Base-by-base conservation (phyloP, 1,140 invertebrate species). In the Trialeurodes vaporariorum region DNA sequence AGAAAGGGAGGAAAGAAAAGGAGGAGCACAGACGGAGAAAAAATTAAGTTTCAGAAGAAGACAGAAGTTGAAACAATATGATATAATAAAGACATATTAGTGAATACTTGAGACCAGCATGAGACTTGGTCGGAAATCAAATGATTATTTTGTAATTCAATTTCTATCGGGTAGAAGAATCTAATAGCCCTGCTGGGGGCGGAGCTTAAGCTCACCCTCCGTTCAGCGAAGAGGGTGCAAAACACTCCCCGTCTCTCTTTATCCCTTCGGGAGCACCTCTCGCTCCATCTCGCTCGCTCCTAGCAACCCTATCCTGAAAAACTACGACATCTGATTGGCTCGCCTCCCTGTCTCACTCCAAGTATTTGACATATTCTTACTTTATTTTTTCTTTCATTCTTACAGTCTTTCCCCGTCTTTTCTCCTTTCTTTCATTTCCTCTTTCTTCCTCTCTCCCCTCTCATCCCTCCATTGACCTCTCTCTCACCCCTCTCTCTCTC, bases 1-100 rank as follows among this genome's bases (percentile, higher is more conserved):
- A 17, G 5, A 17, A 5, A 17, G 34, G 34, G 34, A 5, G 34
- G 34, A 49, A 49, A 17, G 34, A 49, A 49, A 49, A 49, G n/a
- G n/a, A n/a, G n/a, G n/a, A 49, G 34, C 34, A 49, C 34, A 49
- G n/a, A n/a, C n/a, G n/a, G n/a, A 49, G 34, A 49, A 49, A 49
- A 49, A 49, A 49, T 49, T 49, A 49, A 49, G 34, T 49, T 49
- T 49, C 34, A 49, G 34, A 49, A 49, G 34, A 49, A 49, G 34
- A 49, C 34, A 49, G 34, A 49, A 49, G 34, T 49, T 49, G 17
- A 49, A 49, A 49, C 34, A 49, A 49, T 49, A 49, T 49, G 34
- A 49, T 49, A 49, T 49, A 49, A 49, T 49, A 49, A 49, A 49
- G 34, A 49, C 34, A 49, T 49, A 49, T 49, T 49, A 49, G 34